A percentile compares a stretch with the other conserved stretches of the same genome.
Evolutionary conservation across 2,797 vertebrate genomes (phyloP).

Genomic region (Threskiornis aethiopicus): DNA sequence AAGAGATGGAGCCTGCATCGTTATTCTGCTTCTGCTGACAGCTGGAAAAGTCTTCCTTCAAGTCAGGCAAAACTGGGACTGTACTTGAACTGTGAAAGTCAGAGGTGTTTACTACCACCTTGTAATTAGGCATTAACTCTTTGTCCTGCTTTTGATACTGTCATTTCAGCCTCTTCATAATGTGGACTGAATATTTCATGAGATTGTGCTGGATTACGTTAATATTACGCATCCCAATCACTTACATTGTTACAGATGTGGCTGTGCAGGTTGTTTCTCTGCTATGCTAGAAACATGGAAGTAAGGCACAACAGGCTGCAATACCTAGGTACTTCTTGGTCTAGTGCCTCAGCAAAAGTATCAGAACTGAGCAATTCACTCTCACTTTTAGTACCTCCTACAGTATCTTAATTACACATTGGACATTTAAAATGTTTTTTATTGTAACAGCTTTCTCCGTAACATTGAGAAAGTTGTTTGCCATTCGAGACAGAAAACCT

Average conservation of each 20-base stretch:
- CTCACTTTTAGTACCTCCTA: neutral
- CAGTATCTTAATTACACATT: neutral
- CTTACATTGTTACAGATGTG: rapidly evolving
- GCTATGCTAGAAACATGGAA: rapidly evolving
- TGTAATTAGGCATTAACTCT: neutral
- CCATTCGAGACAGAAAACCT: neutral
- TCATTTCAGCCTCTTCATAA: neutral
- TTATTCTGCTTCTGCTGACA: neutral
- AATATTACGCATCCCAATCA: neutral
- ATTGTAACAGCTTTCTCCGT: neutral
- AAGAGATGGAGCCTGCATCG: neutral
- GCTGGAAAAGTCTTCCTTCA: neutral
- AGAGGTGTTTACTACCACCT: neutral
- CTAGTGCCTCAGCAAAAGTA: neutral
- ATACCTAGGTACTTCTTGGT: neutral
- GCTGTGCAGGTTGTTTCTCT: neutral
- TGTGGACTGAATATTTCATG: neutral
- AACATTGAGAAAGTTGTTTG: neutral
- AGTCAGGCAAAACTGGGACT: neutral
- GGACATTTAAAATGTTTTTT: neutral
- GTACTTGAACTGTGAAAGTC: neutral
- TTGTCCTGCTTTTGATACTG: neutral
- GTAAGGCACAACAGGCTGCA: neutral
- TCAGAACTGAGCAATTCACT: neutral
- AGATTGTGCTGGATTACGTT: neutral